Evolutionary conservation across 64 coral and sea anemone species (phyloP), one percentile per base, ranked within the genome.

Genomic region (Dendrophyllia cribrosa): DNA sequence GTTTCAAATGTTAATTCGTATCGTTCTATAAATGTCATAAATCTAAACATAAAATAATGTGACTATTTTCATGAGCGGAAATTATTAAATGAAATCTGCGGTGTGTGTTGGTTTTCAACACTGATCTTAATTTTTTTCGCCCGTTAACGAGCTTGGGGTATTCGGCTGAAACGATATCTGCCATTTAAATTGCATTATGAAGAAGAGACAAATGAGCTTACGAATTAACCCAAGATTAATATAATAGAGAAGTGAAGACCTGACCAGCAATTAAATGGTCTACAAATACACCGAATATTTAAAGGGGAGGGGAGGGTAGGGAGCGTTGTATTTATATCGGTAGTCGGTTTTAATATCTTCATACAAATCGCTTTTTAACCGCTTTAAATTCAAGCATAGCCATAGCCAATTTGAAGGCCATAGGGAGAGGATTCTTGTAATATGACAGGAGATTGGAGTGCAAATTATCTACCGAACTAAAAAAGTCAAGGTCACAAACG

Each of bases 231-330:
- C 58, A 43, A 82, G 23, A 82, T 62, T 82, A 34, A 16, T 56
- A 9, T 56, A 56, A 56, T 56, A 9, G 53, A 77, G 10, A 77
- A 77, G 75, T 77, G 51, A 50, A 77, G 24, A 58, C 6, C 75
- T 77, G 51, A 77, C 51, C 75, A n/a, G 49, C 20, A 77, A 77
- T 55, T 77, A 52, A 55, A 77, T 53, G 75, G 51, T 77, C 50
- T 77, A 11, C 49, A 77, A 56, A 53, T 55, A 22, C 22, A 22
- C n/a, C 17, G 19, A 16, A 15, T 12, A 55, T 1, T 55, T 17
- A 13, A 23, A 12, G n/a, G 20, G 20, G 7, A 24, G 20, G 75
- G 51, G 75, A 17, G 75, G 75, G 24, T 22, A 45, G 9, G 24
- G 70, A 2, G 0, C 0, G 61, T 11, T 1, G 13, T 64, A 1